Evolutionary conservation across 2,888 invertebrate genomes (phyloP).

Genomic region (Drosophila imparisetae): DNA sequence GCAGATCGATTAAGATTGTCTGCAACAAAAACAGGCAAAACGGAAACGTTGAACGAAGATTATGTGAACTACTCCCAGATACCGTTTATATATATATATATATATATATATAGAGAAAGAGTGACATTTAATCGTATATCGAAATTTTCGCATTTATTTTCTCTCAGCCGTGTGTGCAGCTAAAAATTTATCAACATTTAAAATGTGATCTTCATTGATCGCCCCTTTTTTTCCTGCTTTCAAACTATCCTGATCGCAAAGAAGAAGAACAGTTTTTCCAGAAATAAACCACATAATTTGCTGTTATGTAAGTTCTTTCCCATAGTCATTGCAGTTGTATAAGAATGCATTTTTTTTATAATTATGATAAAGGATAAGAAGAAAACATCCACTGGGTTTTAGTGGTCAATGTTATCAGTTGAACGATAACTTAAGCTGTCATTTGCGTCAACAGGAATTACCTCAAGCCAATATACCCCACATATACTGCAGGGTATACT

Average conservation of each 20-base stretch:
- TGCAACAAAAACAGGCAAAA: conserved; percentile 16
- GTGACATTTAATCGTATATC: background rate
- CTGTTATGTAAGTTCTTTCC: conserved; percentile 9
- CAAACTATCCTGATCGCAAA: background rate
- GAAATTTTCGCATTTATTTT: background rate
- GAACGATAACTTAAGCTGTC: conserved; percentile 14
- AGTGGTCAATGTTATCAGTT: conserved; percentile 12
- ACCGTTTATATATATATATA: conserved; percentile 1
- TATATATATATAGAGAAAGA: background rate
- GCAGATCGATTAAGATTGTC: conserved; percentile 22
- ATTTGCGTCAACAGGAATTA: conserved; percentile 11
- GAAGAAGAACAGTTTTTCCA: too few species aligned
- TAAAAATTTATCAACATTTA: background rate
- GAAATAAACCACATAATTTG: background rate
- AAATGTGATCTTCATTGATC: background rate
- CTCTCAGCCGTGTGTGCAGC: background rate
- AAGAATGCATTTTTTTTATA: conserved; percentile 1
- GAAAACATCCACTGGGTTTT: background rate
- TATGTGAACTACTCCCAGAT: conserved; percentile 3
- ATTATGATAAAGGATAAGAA: conserved; percentile 8
- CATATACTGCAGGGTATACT: conserved; percentile 7
- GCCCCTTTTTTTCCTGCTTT: background rate
- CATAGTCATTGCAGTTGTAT: conserved; percentile 18
- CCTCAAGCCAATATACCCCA: conserved; percentile 7
- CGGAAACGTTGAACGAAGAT: background rate